Evolutionary conservation across 2,888 invertebrate species (phyloP), one percentile per base, ranked within the genome.

Genomic region (Campoplex nolae): DNA sequence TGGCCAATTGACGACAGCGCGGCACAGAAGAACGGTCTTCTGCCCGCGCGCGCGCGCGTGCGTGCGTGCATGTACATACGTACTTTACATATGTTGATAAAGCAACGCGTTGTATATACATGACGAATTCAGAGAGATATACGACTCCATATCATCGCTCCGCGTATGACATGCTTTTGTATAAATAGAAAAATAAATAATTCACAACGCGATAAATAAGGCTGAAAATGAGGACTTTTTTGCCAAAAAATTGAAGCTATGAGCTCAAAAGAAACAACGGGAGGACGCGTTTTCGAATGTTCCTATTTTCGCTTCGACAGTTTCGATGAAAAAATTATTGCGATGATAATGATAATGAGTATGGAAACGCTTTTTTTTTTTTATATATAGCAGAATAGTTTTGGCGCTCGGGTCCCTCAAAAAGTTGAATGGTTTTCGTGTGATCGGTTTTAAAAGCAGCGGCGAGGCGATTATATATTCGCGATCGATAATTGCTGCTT

Each of bases 11-110:
- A 56, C 56, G 13, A 51, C 32, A 73, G 51, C 18, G n/a, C 23
- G 51, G 48, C 28, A 54, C n/a, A 18, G 71, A 73, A 51, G 32
- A 70, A 70, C 45, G 23, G 48, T 42, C 70, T 45, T 48, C 13
- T 13, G 11, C 8, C 18, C 28, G 42, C 45, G 62, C 11, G 11
- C 8, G 18, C 28, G 42, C 45, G 62, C 45, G 65, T 48, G 78
- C 68, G 56, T 42, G 38, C 38, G 38, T 38, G 2, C 38, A 6
- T 38, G 38, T 45, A 54, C 54, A 51, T 16, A 51, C 38, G 38
- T 38, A 38, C 38, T 23, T 23, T 62, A 35, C 51, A 81, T 16
- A 67, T 35, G 38, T 67, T 54, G 67, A 67, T 68, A 51, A 54
- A 35, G 77, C 67, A 54, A 54, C 68, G 68, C 54, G 18, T 54